Base-by-base conservation (phyloP, 1,140 invertebrate species). In the Ridgeia piscesae region DNA sequence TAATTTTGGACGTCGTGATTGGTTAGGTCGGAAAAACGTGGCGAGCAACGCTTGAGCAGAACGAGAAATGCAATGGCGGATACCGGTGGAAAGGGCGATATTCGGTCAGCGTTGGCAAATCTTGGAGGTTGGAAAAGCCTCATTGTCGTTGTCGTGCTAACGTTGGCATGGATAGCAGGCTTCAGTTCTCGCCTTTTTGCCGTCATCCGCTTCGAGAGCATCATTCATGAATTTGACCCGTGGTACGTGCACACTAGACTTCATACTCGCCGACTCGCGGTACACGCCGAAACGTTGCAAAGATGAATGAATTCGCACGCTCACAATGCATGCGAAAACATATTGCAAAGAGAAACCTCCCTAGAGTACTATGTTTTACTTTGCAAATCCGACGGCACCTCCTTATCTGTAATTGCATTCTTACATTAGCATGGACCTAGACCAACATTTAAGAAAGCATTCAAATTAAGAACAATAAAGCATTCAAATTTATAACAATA, bases 191-290 rank as follows among this genome's bases (percentile, higher is more conserved):
- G 99, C 95, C 97, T 99, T 91, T 99, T 99, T 96, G 99, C 99
- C 93, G 99, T 99, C 91, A 99, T 99, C 95, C 97, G 99, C 93
- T 99, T 99, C 96, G 99, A 99, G 96, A 99, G 98, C 96, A 99
- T 99, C 95, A 99, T 99, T 96, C 99, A 99, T 96, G 99, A 99
- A 96, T 99, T 99, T 96, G 99, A 99, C 97, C 99, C 99, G 96
- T 99, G 99, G 99, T 99, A 97, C 97, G 97, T 96, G 88, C 58
- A 77, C 2, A 77, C 58, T 50, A 77, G 58, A 77, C 58, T 77
- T 31, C 58, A 77, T 21, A 77, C 58, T 31, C n/a, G n/a, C n/a
- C n/a, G n/a, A n/a, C n/a, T n/a, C n/a, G n/a, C n/a, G n/a, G n/a
- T n/a, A n/a, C n/a, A n/a, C n/a, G n/a, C n/a, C n/a, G 58, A 77